Base-by-base conservation (phyloP, 2,113 vertebrate species). In the Myiopsitta monachus region DNA sequence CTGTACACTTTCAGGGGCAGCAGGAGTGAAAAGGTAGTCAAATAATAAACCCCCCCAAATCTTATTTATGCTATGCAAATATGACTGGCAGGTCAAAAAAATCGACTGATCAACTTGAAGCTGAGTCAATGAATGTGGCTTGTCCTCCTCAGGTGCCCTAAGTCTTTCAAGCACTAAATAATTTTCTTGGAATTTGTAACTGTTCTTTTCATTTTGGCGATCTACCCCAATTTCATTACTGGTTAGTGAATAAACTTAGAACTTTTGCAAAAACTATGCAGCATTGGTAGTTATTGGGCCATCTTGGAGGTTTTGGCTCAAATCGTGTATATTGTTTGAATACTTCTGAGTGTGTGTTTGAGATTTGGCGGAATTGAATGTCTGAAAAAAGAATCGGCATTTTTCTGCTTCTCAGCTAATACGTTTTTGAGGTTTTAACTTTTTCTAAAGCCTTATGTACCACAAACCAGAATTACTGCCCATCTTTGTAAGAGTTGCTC, bases 371-470 rank as follows among this genome's bases (percentile, higher is more conserved):
- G 19, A 88, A 59, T 44, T 67, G 46, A 83, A 83, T 77, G 51
- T 73, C 70, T 90, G 85, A 86, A 96, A 83, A 83, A 85, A 85
- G 17, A 73, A 49, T 26, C 12, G 52, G 1, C 44, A 14, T 83
- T 73, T 92, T 95, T 79, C 81, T 94, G 46, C 79, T 18, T 88
- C 49, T 16, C 41, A 67, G 62, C 82, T 72, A 79, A n/a, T 38
- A n/a, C 1, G 0, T 5, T 26, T 76, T 52, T 18, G 4, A 6
- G 10, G 1, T 2, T 10, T 46, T 49, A 61, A 43, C 11, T 14
- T 92, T 82, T 94, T 90, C 59, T 66, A 23, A 80, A 70, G 33
- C 13, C 10, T 0, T 68, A 21, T 31, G 24, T 86, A 57, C 27
- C 67, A 73, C 51, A 83, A 82, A 80, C 38, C 15, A 49, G 36